Conservation (phyloP, 2,888 invertebrate genomes). For the Diploptera punctata region DNA sequence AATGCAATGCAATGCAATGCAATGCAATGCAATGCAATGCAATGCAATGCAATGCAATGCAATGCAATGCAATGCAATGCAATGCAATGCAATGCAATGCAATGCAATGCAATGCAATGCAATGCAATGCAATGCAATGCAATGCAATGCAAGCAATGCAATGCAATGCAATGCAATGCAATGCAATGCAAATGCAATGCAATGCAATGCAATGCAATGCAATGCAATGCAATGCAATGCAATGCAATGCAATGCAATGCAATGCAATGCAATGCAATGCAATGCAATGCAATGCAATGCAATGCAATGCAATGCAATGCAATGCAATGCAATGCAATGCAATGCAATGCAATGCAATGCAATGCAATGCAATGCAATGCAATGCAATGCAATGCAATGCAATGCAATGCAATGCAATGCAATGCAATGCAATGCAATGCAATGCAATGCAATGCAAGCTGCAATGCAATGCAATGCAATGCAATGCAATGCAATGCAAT, state of each 20-base stretch:
- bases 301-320: not conserved
- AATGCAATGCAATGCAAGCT: not conserved
- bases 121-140: not conserved
- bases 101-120: not conserved
- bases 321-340: not conserved
- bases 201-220: not conserved
- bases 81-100: not conserved
- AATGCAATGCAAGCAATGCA: no score
- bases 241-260: not conserved
- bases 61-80: not conserved
- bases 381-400: not conserved
- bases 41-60: not conserved
- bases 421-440: not conserved
- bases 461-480: not conserved
- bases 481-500: not conserved
- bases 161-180: no score
- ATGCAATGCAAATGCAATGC: no score
- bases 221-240: not conserved
- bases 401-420: not conserved
- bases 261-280: not conserved
- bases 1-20: not conserved
- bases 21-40: not conserved
- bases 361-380: not conserved
- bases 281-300: not conserved
- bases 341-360: not conserved